These are phyloP conservation scores for Drosophila histrio DNA, from an alignment of 2,888 invertebrate genomes.

Conservation along the genomic window DNA sequence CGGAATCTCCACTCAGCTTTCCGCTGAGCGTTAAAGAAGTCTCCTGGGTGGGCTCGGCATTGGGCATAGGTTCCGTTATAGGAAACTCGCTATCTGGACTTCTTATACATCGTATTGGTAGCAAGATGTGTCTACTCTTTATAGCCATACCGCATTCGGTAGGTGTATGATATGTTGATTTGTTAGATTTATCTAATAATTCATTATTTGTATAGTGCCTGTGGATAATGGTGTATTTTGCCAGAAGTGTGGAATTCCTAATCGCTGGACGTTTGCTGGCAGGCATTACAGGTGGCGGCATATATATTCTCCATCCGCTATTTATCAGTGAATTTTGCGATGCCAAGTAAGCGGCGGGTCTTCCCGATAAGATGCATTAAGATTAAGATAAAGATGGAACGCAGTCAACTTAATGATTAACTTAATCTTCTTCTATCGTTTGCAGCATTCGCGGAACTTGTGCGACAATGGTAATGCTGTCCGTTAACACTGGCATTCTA, in stretches of 20 bases:
- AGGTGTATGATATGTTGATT: constrained; percentile 20
- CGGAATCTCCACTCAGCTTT: constrained; percentile 44
- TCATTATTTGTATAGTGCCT: constrained; percentile 59
- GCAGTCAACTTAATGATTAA: constrained; percentile 24
- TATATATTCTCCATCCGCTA: constrained; percentile 77
- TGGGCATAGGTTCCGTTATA: constrained; percentile 64
- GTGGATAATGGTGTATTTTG: constrained; percentile 77
- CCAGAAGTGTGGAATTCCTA: constrained; percentile 70
- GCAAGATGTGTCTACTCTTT: constrained; percentile 54
- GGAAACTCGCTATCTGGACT: constrained; percentile 65
- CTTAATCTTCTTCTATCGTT: constrained; percentile 2
- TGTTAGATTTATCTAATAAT: not conserved
- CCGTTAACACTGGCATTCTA: constrained; percentile 75
- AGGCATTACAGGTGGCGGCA: constrained; percentile 80
- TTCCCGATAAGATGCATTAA: constrained; percentile 28
- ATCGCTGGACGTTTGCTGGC: constrained; percentile 76
- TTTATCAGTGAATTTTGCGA: constrained; percentile 82
- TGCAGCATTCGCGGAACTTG: constrained; percentile 80
- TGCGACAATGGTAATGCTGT: constrained; percentile 74
- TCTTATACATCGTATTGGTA: constrained; percentile 57
- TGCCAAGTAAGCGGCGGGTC: constrained; percentile 63
- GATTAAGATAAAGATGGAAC: constrained; percentile 38
- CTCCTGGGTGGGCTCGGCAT: constrained; percentile 72
- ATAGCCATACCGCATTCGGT: constrained; percentile 66
- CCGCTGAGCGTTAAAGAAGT: constrained; percentile 45